Percentiles rank a stretch among this genome's conserved stretches.
These are phyloP conservation scores for Drosophila flavopinicola DNA, from an alignment of 2,888 invertebrate species.

Conservation along the genomic window DNA sequence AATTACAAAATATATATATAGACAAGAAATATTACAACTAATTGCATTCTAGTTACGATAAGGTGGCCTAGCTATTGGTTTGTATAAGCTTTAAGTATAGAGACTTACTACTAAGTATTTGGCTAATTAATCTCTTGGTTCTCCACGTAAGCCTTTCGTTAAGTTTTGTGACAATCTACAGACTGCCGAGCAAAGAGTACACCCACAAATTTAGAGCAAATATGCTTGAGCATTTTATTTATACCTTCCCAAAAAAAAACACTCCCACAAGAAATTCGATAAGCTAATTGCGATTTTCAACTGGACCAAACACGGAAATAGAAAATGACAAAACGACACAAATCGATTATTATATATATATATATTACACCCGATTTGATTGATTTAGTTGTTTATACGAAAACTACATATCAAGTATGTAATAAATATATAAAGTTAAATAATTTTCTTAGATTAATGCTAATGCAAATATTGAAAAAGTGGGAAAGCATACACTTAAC, in stretches of 20 bases:
- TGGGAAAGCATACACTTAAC: constrained; percentile 78
- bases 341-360: not conserved
- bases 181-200: constrained; percentile 59
- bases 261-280: constrained; percentile 21
- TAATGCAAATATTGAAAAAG: constrained; percentile 58
- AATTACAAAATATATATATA: not conserved
- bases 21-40: constrained; percentile 19
- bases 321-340: constrained; percentile 9
- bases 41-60: constrained; percentile 42
- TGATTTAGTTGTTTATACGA: constrained; percentile 47
- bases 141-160: constrained; percentile 28
- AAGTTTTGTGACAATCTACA: constrained; percentile 70
- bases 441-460: constrained; percentile 53
- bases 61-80: constrained; percentile 62
- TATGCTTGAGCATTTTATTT: constrained; percentile 21
- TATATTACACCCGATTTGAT: constrained; percentile 15
- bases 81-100: constrained; percentile 66
- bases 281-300: constrained; percentile 40
- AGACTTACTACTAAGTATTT: constrained; percentile 30
- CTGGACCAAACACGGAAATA: constrained; percentile 67
- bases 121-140: constrained; percentile 27
- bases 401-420: constrained; percentile 72
- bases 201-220: constrained; percentile 17
- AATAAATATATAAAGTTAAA: constrained; percentile 45
- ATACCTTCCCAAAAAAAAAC: constrained; percentile 21